Conservation (phyloP, 2,113 vertebrate genomes). For the Morphnarchus princeps region DNA sequence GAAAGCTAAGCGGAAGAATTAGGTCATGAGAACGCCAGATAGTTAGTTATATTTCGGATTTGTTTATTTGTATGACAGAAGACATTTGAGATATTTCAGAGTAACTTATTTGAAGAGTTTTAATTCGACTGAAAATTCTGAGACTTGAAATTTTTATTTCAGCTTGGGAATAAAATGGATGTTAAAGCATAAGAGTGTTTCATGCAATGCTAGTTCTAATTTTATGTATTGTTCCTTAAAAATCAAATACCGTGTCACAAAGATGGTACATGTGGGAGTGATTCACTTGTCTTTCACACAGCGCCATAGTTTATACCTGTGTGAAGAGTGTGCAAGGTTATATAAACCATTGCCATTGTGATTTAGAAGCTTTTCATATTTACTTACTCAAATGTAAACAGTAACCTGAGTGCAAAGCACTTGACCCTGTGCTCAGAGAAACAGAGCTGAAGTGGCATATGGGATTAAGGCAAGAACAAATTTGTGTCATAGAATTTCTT, state of each 20-base stretch:
- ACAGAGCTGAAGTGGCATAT: constrained; percentile 2
- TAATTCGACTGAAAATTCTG: not conserved
- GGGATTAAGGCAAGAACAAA: constrained; percentile 41
- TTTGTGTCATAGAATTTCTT: constrained; percentile 5
- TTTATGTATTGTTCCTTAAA: not conserved
- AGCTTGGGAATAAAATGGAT: not conserved
- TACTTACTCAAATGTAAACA: constrained; percentile 46
- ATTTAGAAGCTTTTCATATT: constrained; percentile 23
- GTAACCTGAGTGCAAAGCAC: not conserved
- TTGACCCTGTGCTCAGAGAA: constrained; percentile 16
- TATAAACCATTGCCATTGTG: not conserved
- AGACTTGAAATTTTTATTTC: not conserved
- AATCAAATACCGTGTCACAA: not conserved
- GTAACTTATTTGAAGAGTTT: not conserved
- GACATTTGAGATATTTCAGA: not conserved
- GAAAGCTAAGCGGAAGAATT: not conserved
- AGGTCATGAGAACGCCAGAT: not conserved
- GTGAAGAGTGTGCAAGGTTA: not conserved
- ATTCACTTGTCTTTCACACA: not conserved
- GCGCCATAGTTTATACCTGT: not conserved
- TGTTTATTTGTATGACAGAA: not conserved
- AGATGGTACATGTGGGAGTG: not conserved
- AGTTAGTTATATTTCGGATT: not conserved
- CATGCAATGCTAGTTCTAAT: not conserved
- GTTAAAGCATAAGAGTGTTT: not conserved